These are phyloP conservation scores for Strix uralensis DNA, from an alignment of 2,113 vertebrate species.

Conservation along the genomic window DNA sequence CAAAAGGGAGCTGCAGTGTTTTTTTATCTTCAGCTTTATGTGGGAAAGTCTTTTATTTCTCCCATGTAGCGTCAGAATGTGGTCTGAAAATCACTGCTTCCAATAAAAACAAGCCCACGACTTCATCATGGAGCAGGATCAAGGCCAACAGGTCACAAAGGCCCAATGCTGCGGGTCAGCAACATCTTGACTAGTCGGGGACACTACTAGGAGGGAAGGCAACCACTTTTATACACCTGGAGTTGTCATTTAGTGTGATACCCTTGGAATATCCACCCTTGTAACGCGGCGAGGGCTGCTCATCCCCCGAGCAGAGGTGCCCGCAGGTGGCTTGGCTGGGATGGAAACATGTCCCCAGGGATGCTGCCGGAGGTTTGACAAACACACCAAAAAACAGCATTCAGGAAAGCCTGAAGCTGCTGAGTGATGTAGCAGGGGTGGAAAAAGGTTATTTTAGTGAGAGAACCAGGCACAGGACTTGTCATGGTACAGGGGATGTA, in stretches of 20 bases:
- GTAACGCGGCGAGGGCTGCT: not conserved
- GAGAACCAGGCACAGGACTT: not conserved
- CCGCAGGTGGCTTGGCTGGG: not conserved
- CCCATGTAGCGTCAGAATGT: not conserved
- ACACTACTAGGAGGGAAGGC: not conserved
- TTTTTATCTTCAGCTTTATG: not conserved
- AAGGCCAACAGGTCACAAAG: not conserved
- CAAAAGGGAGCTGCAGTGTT: not conserved
- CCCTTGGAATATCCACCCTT: not conserved
- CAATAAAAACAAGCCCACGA: accelerated
- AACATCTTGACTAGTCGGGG: not conserved
- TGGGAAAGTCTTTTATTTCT: not conserved
- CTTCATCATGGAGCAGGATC: not conserved
- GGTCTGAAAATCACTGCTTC: not conserved
- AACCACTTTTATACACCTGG: accelerated
- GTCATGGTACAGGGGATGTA: no score
- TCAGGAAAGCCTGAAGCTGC: not conserved
- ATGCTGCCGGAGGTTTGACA: not conserved
- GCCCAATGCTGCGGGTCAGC: not conserved
- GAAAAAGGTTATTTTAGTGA: not conserved
- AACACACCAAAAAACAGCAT: accelerated
- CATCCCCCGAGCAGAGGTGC: not conserved
- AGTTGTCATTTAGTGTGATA: no score
- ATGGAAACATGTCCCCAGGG: accelerated
- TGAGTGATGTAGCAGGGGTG: accelerated